Evolutionary conservation across 2,113 vertebrate genomes (phyloP).

Genomic region (Propithecus coquereli): DNA sequence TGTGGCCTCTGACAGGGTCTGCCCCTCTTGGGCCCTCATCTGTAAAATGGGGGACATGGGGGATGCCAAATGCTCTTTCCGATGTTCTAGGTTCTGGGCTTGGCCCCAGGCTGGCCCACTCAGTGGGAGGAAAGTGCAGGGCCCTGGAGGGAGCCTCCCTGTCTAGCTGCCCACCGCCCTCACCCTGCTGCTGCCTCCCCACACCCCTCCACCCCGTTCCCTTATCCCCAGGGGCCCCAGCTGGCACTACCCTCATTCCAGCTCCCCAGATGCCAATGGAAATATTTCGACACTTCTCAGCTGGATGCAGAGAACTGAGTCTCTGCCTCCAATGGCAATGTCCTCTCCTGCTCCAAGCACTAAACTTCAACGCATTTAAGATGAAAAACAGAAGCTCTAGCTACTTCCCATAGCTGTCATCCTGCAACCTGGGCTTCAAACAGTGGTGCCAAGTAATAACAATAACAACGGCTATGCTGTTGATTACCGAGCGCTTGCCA

Average conservation of each 20-base stretch:
- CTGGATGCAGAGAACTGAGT: too few relatives aligned
- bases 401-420: background rate
- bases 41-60: background rate
- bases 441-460: background rate
- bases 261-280: too few relatives aligned
- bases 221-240: too few relatives aligned
- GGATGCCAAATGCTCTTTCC: background rate
- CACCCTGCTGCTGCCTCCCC: too few relatives aligned
- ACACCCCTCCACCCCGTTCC: too few relatives aligned
- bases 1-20: background rate
- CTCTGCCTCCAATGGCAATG: background rate
- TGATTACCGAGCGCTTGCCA: background rate
- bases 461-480: background rate
- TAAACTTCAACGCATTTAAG: background rate
- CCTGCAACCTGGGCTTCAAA: background rate
- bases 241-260: too few relatives aligned
- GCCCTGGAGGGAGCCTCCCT: background rate
- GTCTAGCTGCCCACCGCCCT: background rate
- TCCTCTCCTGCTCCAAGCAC: conserved; percentile 1
- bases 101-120: background rate
- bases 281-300: too few relatives aligned
- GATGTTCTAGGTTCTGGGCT: background rate
- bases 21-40: background rate
- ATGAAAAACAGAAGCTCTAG: background rate
- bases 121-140: background rate